Conservation (phyloP, 1,140 invertebrate species). For the Diuraphis noxia region DNA sequence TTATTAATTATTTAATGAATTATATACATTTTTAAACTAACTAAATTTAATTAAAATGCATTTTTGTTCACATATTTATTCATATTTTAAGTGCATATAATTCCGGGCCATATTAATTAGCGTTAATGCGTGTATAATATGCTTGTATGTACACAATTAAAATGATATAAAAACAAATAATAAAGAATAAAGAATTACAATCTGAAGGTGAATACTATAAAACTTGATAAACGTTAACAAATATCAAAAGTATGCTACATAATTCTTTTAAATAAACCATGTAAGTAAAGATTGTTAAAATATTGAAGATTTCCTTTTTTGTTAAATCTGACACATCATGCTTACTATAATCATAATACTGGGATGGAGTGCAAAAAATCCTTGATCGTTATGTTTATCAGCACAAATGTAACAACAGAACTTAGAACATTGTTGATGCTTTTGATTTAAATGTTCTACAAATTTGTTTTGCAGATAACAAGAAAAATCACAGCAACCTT, state of each 20-base stretch:
- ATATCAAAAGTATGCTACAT: too few relatives aligned
- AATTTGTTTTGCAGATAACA: slow-evolving; percentile 16
- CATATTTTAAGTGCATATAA: too few relatives aligned
- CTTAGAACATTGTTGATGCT: slow-evolving; percentile 39
- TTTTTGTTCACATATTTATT: too few relatives aligned
- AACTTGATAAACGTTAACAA: background rate
- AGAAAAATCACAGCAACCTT: slow-evolving; percentile 5
- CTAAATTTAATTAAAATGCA: too few relatives aligned
- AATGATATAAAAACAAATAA: background rate
- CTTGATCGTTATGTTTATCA: background rate
- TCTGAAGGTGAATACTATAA: too few relatives aligned
- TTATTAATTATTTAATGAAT: too few relatives aligned
- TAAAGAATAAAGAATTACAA: too few relatives aligned
- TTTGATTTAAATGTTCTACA: background rate
- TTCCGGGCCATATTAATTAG: too few relatives aligned
- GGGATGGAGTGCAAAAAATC: background rate
- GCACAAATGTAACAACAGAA: slow-evolving; percentile 41
- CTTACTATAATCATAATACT: slow-evolving; percentile 29
- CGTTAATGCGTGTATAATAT: too few relatives aligned
- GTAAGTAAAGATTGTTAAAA: background rate
- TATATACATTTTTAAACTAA: too few relatives aligned
- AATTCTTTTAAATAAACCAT: background rate
- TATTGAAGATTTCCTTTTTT: background rate
- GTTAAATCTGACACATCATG: background rate
- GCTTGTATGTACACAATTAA: background rate